A percentile compares a stretch with the other conserved stretches of the same genome.
phyloP scores from a whole-genome alignment of 2,888 invertebrate species.

The Alloplasta piceator region DNA sequence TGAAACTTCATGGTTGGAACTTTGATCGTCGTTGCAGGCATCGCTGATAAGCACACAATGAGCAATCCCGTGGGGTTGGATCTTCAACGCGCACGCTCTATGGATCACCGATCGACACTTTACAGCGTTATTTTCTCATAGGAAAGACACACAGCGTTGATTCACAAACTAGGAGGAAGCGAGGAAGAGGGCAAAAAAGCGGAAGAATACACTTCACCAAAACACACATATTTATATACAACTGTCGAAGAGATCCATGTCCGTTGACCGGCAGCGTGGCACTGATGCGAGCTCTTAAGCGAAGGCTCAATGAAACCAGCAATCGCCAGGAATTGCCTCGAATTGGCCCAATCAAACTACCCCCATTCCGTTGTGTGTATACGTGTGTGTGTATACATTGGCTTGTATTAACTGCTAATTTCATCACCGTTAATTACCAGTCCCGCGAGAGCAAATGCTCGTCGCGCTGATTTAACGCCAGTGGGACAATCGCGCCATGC shows the following conservation, averaged over 20 bases:
- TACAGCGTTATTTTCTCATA: neutral
- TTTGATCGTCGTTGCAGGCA: neutral
- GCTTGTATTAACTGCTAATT: conserved; percentile 82
- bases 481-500: neutral
- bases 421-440: conserved; percentile 79
- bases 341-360: conserved; percentile 84
- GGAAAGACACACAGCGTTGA: neutral
- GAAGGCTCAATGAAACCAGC: conserved; percentile 83
- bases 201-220: neutral
- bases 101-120: conserved; percentile 19
- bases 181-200: neutral
- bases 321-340: conserved; percentile 84
- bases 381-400: conserved; percentile 75
- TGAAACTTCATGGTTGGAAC: conserved; percentile 24
- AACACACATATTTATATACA: conserved; percentile 15
- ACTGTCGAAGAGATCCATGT: conserved; percentile 76
- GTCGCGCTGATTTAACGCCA: conserved; percentile 63
- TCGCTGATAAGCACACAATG: neutral
- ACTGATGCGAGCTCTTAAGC: conserved; percentile 79
- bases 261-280: conserved; percentile 80
- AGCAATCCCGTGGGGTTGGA: no score
- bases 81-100: neutral
- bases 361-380: conserved; percentile 79
- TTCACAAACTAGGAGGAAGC: neutral
- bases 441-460: conserved; percentile 58